Conservation (phyloP, 1,140 invertebrate genomes). For the Hylyphantes graminicola region DNA sequence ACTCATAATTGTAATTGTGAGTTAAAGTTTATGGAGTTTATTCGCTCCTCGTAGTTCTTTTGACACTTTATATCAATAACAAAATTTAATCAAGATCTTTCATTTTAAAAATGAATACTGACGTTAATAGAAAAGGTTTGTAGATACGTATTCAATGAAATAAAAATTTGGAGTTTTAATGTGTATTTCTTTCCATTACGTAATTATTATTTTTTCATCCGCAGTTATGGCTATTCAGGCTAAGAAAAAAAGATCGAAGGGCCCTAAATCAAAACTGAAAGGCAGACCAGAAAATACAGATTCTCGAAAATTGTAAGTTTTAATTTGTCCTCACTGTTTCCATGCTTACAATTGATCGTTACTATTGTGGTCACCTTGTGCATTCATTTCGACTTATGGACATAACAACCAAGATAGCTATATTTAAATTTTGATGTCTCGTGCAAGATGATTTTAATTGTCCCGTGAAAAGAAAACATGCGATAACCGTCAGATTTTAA, state of each 20-base stretch:
- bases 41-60: conserved; percentile 23
- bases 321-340: too few relatives aligned
- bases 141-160: not conserved
- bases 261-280: conserved; percentile 62
- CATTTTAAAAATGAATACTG: conserved; percentile 56
- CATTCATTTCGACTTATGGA: not conserved
- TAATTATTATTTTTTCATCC: conserved; percentile 51
- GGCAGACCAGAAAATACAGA: conserved; percentile 39
- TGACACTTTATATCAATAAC: conserved; percentile 24
- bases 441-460: not conserved
- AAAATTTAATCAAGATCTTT: conserved; percentile 20
- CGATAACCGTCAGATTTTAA: too few relatives aligned
- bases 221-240: conserved; percentile 69
- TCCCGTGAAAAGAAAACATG: not conserved
- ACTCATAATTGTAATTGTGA: conserved; percentile 36
- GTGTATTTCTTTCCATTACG: not conserved
- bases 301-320: conserved; percentile 37
- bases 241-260: conserved; percentile 68
- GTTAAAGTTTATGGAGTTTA: conserved; percentile 41
- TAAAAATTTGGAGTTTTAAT: not conserved
- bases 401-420: not conserved
- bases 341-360: too few relatives aligned
- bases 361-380: too few relatives aligned
- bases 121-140: conserved; percentile 62
- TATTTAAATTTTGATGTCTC: too few relatives aligned